Conservation (phyloP, 2,888 invertebrate species). For the Tipula unca region DNA sequence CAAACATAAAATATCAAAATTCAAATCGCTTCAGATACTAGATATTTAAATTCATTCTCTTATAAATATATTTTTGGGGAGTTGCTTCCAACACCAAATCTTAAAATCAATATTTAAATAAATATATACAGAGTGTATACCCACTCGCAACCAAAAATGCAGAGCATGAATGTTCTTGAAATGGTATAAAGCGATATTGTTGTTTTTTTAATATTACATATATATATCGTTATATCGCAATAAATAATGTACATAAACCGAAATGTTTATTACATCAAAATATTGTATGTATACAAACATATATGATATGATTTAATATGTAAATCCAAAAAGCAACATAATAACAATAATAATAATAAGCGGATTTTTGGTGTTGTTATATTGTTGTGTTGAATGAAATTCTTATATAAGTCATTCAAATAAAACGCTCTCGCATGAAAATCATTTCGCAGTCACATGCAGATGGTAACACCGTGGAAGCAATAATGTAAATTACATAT, state of each 20-base stretch:
- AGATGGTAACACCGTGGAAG: background rate
- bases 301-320: background rate
- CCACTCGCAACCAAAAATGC: background rate
- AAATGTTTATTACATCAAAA: background rate
- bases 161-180: background rate
- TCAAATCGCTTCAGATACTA: background rate
- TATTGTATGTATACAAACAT: background rate
- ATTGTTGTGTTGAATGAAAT: background rate
- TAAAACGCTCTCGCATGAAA: background rate
- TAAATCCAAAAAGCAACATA: background rate
- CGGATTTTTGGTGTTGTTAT: background rate
- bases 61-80: background rate
- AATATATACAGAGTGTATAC: background rate
- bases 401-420: background rate
- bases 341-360: background rate
- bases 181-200: background rate
- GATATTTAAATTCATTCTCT: background rate
- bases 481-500: background rate
- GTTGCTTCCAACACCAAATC: background rate
- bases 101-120: background rate
- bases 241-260: constrained; percentile 8
- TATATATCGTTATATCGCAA: background rate
- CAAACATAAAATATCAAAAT: background rate
- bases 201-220: background rate
- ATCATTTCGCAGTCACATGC: background rate